Base-by-base conservation (phyloP, 2,113 vertebrate genomes). In the Glaucomys volans region DNA sequence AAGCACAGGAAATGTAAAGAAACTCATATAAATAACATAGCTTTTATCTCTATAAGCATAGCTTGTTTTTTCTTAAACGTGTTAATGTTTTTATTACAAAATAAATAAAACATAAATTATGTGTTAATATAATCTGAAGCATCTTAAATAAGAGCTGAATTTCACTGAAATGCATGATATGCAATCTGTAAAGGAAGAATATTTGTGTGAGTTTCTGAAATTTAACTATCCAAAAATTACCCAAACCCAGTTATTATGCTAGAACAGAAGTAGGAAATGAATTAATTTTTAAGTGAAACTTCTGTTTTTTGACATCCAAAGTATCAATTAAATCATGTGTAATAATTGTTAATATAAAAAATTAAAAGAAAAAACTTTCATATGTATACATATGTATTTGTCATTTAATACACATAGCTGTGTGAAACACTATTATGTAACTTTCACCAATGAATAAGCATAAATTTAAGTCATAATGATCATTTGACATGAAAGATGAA, bases 201-300 rank as follows among this genome's bases (percentile, higher is more conserved):
- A 91, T 79, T 35, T 89, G 3, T 76, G 18, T 54, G 14, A 86
- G 4, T 71, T 87, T 91, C 42, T 87, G 47, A 93, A 95, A 35
- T 30, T 66, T 80, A 32, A 26, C 1, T 62, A 16, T 16, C 18
- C 77, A 69, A 84, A 88, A 82, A 82, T 64, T 59, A 69, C 13
- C 37, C 18, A 83, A 40, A 30, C 11, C 5, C 7, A 81, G 5
- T 24, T 69, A 71, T 35, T 17, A 42, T 1, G 64, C 10, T 80
- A 67, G 4, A 69, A 54, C 1, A 80, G 66, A 37, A 87, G 37
- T 16, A 47, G 93, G 24, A 62, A 62, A 26, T 62, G 24, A 62
- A 62, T 82, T 74, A 75, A 52, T 47, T 72, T 90, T 86, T 44
- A 32, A 7, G 69, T 80, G 18, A 83, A 90, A 67, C 3, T 89